Evolutionary conservation across 1,140 invertebrate species (phyloP).

Genomic region (Argopecten irradians): DNA sequence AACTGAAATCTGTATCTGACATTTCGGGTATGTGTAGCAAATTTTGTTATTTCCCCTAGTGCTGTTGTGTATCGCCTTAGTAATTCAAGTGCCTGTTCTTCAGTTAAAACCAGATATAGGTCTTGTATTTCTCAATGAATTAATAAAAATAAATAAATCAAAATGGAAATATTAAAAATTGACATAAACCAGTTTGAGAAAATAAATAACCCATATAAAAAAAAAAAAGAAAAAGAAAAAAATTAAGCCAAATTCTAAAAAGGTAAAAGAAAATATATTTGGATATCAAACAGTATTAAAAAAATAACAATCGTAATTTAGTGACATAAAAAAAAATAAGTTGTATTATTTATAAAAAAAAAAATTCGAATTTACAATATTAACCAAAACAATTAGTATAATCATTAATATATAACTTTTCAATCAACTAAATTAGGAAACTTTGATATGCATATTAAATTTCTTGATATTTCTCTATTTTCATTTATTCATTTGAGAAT

Average conservation of each 20-base stretch:
- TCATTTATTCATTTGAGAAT: not conserved
- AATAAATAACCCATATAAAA: too few relatives aligned
- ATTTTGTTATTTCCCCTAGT: not conserved
- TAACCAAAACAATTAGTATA: not conserved
- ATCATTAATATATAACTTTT: not conserved
- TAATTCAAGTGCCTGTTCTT: constrained; percentile 1
- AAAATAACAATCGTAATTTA: too few relatives aligned
- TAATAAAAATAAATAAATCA: not conserved
- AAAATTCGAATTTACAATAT: not conserved
- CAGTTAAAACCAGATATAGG: not conserved
- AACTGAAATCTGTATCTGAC: not conserved
- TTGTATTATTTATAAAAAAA: too few relatives aligned
- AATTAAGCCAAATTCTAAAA: too few relatives aligned
- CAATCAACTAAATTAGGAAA: not conserved
- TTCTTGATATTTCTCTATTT: not conserved
- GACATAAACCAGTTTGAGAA: too few relatives aligned
- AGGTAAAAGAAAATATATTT: too few relatives aligned
- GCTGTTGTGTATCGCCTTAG: not conserved
- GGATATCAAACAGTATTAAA: too few relatives aligned
- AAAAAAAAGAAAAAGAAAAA: too few relatives aligned
- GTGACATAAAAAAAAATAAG: not conserved
- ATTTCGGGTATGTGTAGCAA: not conserved
- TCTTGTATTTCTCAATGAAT: not conserved
- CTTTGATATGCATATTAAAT: not conserved
- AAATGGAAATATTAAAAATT: too few relatives aligned